Conservation (phyloP, 2,797 vertebrate genomes). For the Paramormyrops hopkinsi region DNA sequence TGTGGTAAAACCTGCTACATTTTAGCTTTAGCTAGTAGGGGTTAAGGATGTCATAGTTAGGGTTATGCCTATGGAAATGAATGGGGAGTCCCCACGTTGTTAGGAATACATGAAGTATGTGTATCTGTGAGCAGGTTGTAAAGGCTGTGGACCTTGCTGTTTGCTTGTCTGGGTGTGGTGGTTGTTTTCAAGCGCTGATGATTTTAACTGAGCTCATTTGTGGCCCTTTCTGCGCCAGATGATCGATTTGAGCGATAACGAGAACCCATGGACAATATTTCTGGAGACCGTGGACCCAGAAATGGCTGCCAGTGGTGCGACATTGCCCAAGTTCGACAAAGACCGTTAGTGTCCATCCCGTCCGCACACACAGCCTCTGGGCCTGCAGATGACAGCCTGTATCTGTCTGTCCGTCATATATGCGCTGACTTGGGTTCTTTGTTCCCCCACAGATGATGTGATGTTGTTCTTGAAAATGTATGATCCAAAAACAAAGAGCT, state of each 20-base stretch:
- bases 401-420: not conserved
- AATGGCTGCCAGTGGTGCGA: conserved; percentile 93
- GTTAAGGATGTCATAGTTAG: not conserved
- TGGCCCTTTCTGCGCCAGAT: conserved; percentile 62
- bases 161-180: not conserved
- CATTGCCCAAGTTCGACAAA: conserved; percentile 99
- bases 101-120: not conserved
- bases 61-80: not conserved
- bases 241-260: conserved; percentile 98
- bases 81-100: not conserved
- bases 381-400: not conserved
- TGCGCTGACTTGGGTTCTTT: not conserved
- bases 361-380: not conserved
- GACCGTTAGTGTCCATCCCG: conserved; percentile 76
- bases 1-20: not conserved
- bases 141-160: not conserved
- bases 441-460: conserved; percentile 77
- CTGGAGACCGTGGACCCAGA: conserved; percentile 98
- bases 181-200: not conserved
- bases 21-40: not conserved
- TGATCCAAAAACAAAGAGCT: conserved; percentile 96
- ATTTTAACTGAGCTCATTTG: not conserved
- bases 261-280: conserved; percentile 99
- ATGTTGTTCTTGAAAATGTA: conserved; percentile 99
- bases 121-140: not conserved